These are phyloP conservation scores for Dicaeum eximium DNA, from an alignment of 2,113 vertebrate genomes.

Conservation along the genomic window DNA sequence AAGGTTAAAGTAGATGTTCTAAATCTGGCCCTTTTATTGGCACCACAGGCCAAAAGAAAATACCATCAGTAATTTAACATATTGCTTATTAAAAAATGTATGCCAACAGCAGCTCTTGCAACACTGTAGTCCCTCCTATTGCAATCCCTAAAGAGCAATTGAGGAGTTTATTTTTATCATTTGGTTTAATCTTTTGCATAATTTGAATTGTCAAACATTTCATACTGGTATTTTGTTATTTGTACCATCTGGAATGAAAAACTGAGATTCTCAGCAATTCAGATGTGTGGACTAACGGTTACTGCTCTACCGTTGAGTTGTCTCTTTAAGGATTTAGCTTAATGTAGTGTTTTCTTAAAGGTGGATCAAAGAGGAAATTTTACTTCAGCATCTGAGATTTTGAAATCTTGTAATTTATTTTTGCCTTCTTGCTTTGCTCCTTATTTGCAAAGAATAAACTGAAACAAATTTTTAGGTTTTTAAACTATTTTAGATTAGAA, in stretches of 20 bases:
- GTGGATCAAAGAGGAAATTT: not conserved
- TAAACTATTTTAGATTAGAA: not conserved
- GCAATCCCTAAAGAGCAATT: not conserved
- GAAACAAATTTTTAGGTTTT: not conserved
- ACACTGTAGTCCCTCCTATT: not conserved
- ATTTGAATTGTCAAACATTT: not conserved
- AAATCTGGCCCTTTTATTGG: not conserved
- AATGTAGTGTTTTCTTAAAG: not conserved
- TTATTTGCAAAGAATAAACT: not conserved
- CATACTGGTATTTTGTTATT: not conserved
- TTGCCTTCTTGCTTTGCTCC: not conserved
- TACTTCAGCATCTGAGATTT: not conserved
- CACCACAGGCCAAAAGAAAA: not conserved
- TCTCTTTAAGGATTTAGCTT: not conserved
- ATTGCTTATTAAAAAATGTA: not conserved
- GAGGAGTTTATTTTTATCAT: constrained; percentile 2
- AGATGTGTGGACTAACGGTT: not conserved
- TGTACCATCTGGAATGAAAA: not conserved
- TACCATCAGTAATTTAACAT: not conserved
- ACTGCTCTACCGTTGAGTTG: not conserved
- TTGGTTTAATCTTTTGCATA: not conserved
- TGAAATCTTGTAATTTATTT: not conserved
- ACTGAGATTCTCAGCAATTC: not conserved
- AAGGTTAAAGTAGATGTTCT: not conserved
- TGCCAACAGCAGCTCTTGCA: constrained; percentile 7